Base-by-base conservation (phyloP, 2,888 invertebrate species). In the Horisme vitalbata region DNA sequence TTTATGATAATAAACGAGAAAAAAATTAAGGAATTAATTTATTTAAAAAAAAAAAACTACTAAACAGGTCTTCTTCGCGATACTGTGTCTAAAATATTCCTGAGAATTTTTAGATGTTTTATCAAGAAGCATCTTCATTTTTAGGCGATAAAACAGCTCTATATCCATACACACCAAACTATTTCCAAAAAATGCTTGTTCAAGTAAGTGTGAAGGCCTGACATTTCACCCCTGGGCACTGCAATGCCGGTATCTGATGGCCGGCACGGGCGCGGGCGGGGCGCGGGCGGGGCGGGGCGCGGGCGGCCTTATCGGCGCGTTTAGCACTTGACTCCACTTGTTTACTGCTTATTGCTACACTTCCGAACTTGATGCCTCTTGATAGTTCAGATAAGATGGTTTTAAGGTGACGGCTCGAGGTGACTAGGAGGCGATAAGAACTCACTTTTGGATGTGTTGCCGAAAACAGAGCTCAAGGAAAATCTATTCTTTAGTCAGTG, bases 171-270 rank as follows among this genome's bases (percentile, higher is more conserved):
- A 28, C 13, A 11, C 39, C 8, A 55, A 65, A 65, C 61, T 57
- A 63, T 63, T 62, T 61, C 54, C 55, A 64, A 78, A 73, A 77
- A 76, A 70, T 65, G 59, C 57, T 59, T 66, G 50, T 65, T 57
- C 59, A 52, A 76, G 75, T 75, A 68, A 78, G 81, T 79, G 82
- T 63, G 71, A 78, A 77, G 68, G 52, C 61, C 65, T 75, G 81
- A 79, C 83, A 78, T 69, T 70, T 74, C 67, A 75, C 82, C 83
- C 83, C 59, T 38, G 73, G 63, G 73, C 61, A 18, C 37, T n/a
- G n/a, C 23, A 28, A 11, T 35, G 23, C 11, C 57, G 55, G 57
- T 78, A 84, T 83, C 85, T 70, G 86, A 86, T 83, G 82, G 66
- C 83, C 80, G 75, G 57, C 56, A 65, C 65, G 50, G 52, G 52